Base-by-base conservation (phyloP, 1,140 invertebrate species). In the Apis florea region DNA sequence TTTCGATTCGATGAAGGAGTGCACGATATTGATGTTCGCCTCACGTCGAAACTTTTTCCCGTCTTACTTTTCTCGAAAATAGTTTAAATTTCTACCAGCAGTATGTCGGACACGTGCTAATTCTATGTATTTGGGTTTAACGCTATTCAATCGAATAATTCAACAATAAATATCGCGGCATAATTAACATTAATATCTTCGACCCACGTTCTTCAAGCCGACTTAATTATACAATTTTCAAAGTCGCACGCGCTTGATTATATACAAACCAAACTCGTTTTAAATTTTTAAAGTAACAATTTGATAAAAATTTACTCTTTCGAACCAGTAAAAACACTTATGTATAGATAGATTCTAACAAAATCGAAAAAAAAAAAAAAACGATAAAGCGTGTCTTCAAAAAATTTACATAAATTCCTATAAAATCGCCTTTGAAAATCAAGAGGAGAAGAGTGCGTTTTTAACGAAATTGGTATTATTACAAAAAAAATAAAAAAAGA, bases 41-140 rank as follows among this genome's bases (percentile, higher is more conserved):
- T 85, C 84, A 86, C 84, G 80, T 83, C 53, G 47, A 13, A 26
- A 71, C 49, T 78, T 63, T 85, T 79, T 85, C 63, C 64, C 59
- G 68, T 66, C 51, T 73, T 21, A 54, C 69, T 85, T 86, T 74
- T 78, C 59, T 26, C 80, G 47, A 77, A 51, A 77, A 85, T 49
- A 31, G 59, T 70, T 63, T 2, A 54, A 26, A 56, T 85, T 82
- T 85, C 58, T 73, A 73, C n/a, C 24, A 54, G 54, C 17, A 40
- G 19, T 24, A 15, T 31, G 51, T 19, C 71, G 19, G 13, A 11
- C 26, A 59, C 31, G 13, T 63, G 64, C 58, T 78, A 69, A 85
- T 82, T 12, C 47, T 12, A 69, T 58, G 56, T 82, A 72, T 85
- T 73, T 68, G n/a, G 53, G 73, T 59, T 53, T 47, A 21, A 31